Base-by-base conservation (phyloP, 1,140 invertebrate species). In the Gryon sp. region DNA sequence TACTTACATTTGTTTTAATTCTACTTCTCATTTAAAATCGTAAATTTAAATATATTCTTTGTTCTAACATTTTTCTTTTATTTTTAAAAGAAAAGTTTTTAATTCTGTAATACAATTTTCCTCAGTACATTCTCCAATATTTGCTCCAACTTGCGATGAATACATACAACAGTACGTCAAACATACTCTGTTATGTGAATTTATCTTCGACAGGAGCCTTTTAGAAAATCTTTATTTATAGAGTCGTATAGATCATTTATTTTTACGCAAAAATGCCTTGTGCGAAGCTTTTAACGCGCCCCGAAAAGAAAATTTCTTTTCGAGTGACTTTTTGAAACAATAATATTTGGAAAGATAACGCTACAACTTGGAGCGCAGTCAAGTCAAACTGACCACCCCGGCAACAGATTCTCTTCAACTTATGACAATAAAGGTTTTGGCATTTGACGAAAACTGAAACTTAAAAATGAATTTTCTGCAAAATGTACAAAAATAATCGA, bases 241-340 rank as follows among this genome's bases (percentile, higher is more conserved):
- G 43, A 60, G 28, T 9, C 55, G 26, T 22, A 20, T 59, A 45
- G 15, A 59, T 59, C 24, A 59, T 59, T 59, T 59, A 59, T 57
- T 45, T 59, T 59, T 9, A 18, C 19, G 12, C 26, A 22, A 57
- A 53, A 53, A 34, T 14, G 26, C 12, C 32, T 16, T 2, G 14
- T 14, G 5, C 24, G 16, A 18, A 38, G 50, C 36, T 55, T 55
- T 55, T 28, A 30, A 22, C 5, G 4, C 16, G 19, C 15, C n/a
- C 12, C 2, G 15, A 18, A 41, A 57, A 57, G 26, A 59, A 45
- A 59, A 45, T 30, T 32, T 45, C 55, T 43, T 55, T 40, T 20
- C 9, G 14, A 59, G 52, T 11, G 38, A 57, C 38, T 57, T 30
- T 57, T 40, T 16, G 20, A 3, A 9, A 4, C 22, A 19, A 30